phyloP scores from a whole-genome alignment of 2,888 invertebrate species.

The Pyralis farinalis region DNA sequence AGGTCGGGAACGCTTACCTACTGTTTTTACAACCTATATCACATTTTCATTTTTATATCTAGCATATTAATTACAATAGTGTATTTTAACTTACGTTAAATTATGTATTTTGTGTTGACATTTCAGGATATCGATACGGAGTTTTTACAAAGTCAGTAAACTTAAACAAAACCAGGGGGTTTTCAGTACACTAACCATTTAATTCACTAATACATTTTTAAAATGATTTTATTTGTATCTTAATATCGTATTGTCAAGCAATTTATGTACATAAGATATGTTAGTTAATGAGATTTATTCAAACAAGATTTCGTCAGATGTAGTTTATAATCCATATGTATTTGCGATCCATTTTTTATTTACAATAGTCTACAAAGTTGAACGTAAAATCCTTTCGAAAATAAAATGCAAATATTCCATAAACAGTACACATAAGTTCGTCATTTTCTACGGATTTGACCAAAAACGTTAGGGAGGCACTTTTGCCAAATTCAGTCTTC shows the following conservation, averaged over 20 bases:
- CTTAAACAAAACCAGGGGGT: background rate
- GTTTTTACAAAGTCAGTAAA: background rate
- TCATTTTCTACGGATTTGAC: constrained; percentile 32
- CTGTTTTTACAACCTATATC: constrained; percentile 78
- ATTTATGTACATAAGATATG: constrained; percentile 78
- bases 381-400: constrained; percentile 25
- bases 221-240: constrained; percentile 48
- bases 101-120: background rate
- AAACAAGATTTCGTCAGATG: constrained; percentile 1
- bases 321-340: background rate
- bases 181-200: constrained; percentile 21
- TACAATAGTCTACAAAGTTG: constrained; percentile 36
- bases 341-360: constrained; percentile 18
- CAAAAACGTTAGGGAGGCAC: constrained; percentile 55
- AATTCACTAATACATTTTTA: constrained; percentile 34
- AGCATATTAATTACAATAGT: constrained; percentile 21
- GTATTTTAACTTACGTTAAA: constrained; percentile 12
- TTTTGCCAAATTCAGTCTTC: constrained; percentile 75
- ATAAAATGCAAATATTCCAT: constrained; percentile 24
- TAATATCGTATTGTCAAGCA: constrained; percentile 77
- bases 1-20: constrained; percentile 63
- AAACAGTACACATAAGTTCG: constrained; percentile 18
- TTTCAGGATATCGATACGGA: background rate
- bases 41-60: constrained; percentile 75
- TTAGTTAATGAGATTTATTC: constrained; percentile 59